Percentiles rank a stretch among this genome's conserved stretches.
Evolutionary conservation across 2,113 vertebrate genomes (phyloP).

Genomic region (Vidua chalybeata): DNA sequence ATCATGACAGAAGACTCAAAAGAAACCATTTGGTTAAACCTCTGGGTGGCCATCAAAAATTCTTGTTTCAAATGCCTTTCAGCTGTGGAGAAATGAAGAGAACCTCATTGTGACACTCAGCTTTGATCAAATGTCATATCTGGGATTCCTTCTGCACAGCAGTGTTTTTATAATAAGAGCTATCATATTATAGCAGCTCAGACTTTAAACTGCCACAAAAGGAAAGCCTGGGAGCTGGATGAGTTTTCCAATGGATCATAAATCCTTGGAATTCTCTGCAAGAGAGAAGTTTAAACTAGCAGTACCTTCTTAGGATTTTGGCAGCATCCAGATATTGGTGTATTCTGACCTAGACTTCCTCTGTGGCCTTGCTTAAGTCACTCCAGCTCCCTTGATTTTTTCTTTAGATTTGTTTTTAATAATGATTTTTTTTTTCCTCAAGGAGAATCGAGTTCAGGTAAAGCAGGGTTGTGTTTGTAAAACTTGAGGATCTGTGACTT

Average conservation of each 20-base stretch:
- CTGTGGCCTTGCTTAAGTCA: not conserved
- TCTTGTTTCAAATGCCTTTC: constrained; percentile 8
- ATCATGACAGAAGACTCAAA: not conserved
- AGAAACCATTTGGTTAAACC: constrained; percentile 13
- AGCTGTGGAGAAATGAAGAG: not conserved
- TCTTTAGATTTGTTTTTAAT: not conserved
- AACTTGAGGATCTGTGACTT: not conserved
- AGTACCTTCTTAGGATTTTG: not conserved
- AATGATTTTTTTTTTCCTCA: not conserved
- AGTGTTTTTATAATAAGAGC: not conserved
- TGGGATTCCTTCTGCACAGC: constrained; percentile 9
- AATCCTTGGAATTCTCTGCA: not conserved
- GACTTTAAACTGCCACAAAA: not conserved
- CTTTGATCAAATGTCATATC: constrained; percentile 45
- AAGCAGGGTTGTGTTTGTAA: not conserved
- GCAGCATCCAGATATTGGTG: not conserved
- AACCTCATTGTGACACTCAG: constrained; percentile 1
- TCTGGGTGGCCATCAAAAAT: constrained; percentile 13
- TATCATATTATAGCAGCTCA: not conserved
- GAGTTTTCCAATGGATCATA: not conserved
- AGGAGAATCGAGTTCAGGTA: not conserved
- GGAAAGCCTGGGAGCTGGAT: not conserved
- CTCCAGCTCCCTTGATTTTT: not conserved
- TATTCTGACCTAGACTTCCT: not conserved
- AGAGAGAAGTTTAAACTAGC: not conserved